A percentile compares a stretch with the other conserved stretches of the same genome.
These are phyloP conservation scores for Pluvianellus socialis DNA, from an alignment of 2,113 vertebrate genomes.

Conservation along the genomic window DNA sequence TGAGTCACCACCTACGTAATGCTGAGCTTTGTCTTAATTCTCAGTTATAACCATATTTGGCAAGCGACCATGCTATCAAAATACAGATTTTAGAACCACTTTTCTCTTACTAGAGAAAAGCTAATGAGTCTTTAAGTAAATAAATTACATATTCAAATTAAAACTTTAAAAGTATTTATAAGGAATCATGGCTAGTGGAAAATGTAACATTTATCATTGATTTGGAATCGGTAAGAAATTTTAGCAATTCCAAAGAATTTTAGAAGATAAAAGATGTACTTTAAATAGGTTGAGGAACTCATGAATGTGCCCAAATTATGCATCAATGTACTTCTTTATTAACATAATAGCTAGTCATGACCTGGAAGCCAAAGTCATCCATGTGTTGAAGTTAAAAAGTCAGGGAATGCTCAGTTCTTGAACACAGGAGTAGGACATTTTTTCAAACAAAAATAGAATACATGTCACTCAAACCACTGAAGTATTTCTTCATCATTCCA, in stretches of 20 bases:
- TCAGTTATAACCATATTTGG: neutral
- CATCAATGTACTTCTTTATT: neutral
- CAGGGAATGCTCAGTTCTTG: neutral
- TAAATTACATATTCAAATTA: neutral
- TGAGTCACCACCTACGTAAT: constrained; percentile 8
- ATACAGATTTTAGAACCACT: neutral
- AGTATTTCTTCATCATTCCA: neutral
- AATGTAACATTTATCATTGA: neutral
- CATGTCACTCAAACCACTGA: neutral
- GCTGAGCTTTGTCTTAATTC: constrained; percentile 10
- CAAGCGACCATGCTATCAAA: neutral
- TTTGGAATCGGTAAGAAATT: neutral
- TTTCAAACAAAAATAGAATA: neutral
- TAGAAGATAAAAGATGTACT: neutral
- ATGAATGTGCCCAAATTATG: neutral
- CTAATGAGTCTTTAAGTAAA: neutral
- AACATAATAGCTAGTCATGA: neutral
- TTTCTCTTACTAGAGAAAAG: neutral
- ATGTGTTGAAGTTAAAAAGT: neutral
- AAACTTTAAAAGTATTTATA: neutral
- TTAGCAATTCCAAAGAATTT: neutral
- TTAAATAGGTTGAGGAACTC: neutral
- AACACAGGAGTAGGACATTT: neutral
- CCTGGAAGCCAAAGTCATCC: neutral
- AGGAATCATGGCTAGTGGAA: neutral